These are phyloP conservation scores for Panthera tigris DNA, from an alignment of 2,113 vertebrate species.

Conservation along the genomic window DNA sequence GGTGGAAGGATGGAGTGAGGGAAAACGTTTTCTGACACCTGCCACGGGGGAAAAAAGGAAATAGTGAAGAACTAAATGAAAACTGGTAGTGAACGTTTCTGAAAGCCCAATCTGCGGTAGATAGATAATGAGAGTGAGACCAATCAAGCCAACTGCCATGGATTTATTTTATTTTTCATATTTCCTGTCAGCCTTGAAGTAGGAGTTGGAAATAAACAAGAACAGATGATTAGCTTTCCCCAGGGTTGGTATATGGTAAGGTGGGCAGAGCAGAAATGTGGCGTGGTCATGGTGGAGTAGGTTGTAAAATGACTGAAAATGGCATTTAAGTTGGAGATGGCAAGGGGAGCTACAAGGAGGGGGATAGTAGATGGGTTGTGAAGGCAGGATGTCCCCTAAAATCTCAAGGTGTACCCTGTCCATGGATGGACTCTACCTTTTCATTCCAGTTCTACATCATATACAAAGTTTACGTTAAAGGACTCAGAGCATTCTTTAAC, in stretches of 20 bases:
- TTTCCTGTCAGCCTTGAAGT: neutral
- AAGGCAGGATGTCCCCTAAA: neutral
- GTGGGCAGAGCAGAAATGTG: neutral
- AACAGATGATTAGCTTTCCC: neutral
- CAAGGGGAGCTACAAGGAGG: neutral
- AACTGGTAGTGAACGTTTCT: neutral
- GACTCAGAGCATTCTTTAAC: neutral
- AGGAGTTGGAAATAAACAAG: neutral
- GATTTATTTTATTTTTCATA: constrained; percentile 1
- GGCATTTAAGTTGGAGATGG: neutral
- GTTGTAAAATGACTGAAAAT: neutral
- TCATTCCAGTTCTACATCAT: neutral
- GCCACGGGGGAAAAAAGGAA: neutral
- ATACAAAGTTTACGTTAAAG: neutral
- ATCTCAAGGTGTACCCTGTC: neutral
- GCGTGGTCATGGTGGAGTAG: neutral
- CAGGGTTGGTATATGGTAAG: neutral
- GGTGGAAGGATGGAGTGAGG: neutral
- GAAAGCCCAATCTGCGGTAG: neutral
- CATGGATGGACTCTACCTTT: neutral
- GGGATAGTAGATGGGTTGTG: neutral
- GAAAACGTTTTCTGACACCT: neutral
- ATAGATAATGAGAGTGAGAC: constrained; percentile 14
- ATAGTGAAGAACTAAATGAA: neutral
- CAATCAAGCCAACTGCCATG: neutral